Conservation (phyloP, 2,113 vertebrate species). For the Tetrax tetrax region DNA sequence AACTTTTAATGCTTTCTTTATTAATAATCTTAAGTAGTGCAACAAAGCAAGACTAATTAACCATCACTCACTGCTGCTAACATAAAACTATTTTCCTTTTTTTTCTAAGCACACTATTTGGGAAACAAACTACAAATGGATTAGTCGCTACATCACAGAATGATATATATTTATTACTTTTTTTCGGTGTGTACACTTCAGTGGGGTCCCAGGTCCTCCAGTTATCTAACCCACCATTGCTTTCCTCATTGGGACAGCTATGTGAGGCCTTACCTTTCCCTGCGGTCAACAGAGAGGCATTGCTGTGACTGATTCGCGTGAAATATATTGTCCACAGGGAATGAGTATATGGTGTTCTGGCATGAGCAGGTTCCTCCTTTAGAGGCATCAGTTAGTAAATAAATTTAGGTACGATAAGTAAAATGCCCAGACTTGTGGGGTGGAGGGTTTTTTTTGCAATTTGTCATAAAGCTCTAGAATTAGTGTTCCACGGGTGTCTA, state of each 20-base stretch:
- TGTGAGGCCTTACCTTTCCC: not conserved
- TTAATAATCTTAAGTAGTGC: not conserved
- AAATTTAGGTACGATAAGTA: not conserved
- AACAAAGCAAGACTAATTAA: not conserved
- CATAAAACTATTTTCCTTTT: not conserved
- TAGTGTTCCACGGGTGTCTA: not conserved
- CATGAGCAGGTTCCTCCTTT: not conserved
- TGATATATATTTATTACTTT: not conserved
- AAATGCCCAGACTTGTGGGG: not conserved
- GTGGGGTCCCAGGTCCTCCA: not conserved
- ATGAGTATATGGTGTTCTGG: not conserved
- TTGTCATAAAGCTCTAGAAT: not conserved
- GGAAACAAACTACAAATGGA: not conserved
- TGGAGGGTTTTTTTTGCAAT: fast-evolving
- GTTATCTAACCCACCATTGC: not conserved
- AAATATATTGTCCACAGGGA: fast-evolving
- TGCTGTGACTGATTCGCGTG: not conserved
- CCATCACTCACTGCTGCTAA: not conserved
- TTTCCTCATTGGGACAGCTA: not conserved
- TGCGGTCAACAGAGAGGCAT: not conserved
- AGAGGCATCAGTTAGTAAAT: not conserved
- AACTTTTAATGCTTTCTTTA: not conserved
- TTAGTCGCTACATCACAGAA: not conserved
- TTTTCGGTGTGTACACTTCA: not conserved
- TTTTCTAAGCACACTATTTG: not conserved